Percentiles rank a stretch among this genome's conserved stretches.
Conservation (phyloP, 2,888 invertebrate species). For the Agrypnus murinus region DNA sequence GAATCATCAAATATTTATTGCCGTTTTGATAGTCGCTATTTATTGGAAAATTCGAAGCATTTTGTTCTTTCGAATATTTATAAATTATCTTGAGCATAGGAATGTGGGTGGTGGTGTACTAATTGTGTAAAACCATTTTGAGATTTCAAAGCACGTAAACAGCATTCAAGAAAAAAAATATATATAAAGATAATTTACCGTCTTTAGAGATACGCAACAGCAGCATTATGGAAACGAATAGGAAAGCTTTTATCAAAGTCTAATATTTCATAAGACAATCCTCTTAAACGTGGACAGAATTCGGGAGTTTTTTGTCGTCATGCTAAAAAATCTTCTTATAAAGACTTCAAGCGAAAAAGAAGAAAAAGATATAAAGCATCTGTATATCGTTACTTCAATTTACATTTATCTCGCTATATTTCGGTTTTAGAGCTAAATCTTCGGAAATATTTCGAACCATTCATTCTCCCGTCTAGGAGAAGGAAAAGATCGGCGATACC, state of each 20-base stretch:
- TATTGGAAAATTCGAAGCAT: too few species aligned
- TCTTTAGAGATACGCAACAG: slow-evolving; percentile 1
- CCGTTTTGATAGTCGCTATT: too few species aligned
- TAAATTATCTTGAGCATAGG: too few species aligned
- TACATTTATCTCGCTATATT: slow-evolving; percentile 19
- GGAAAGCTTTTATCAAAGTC: not conserved
- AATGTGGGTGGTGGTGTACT: too few species aligned
- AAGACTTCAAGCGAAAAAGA: not conserved
- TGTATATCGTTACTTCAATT: slow-evolving; percentile 20
- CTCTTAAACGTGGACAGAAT: slow-evolving; percentile 8
- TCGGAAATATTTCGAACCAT: slow-evolving; percentile 1
- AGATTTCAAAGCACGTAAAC: too few species aligned
- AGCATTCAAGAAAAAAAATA: too few species aligned
- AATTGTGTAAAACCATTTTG: too few species aligned
- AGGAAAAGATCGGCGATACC: not conserved
- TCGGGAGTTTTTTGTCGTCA: not conserved
- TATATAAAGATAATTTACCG: slow-evolving; percentile 5
- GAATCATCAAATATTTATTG: slow-evolving; percentile 3
- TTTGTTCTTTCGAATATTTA: too few species aligned
- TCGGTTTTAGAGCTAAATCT: slow-evolving; percentile 13
- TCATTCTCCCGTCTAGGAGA: not conserved
- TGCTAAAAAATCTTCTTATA: not conserved
- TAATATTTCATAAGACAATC: slow-evolving; percentile 9
- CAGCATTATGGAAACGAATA: slow-evolving; percentile 4
- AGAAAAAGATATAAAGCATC: slow-evolving; percentile 16